Evolutionary conservation across 1,140 invertebrate genomes (phyloP).

Genomic region (Oscheius sp.): DNA sequence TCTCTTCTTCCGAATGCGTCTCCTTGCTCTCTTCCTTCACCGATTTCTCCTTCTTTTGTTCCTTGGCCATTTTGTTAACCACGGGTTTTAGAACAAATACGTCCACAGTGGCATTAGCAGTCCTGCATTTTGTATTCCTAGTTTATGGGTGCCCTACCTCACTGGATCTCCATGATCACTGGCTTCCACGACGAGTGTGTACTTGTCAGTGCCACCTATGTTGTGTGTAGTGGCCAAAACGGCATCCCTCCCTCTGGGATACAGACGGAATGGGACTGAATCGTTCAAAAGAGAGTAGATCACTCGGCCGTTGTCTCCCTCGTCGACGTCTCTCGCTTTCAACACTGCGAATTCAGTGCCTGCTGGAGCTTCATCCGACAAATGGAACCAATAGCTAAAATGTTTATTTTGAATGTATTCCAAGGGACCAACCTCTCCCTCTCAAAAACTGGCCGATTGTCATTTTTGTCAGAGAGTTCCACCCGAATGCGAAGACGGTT

Average conservation of each 20-base stretch:
- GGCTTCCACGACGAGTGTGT: conserved; percentile 25
- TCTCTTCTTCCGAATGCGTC: not conserved
- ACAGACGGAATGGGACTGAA: conserved; percentile 23
- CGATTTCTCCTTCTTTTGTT: too few relatives aligned
- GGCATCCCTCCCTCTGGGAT: conserved; percentile 1
- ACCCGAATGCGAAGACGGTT: conserved; percentile 10
- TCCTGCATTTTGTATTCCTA: too few relatives aligned
- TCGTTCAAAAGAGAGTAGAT: conserved; percentile 17
- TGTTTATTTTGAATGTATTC: not conserved
- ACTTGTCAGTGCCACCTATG: not conserved
- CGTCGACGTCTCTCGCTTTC: conserved; percentile 21
- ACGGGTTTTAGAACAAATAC: conserved; percentile 15
- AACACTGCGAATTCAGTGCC: conserved; percentile 15
- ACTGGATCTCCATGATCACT: conserved; percentile 25
- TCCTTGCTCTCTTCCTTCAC: too few relatives aligned
- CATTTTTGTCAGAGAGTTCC: conserved; percentile 25
- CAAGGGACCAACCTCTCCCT: not conserved
- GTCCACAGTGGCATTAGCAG: conserved; percentile 14
- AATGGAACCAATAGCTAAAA: conserved; percentile 25
- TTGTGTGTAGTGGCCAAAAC: conserved; percentile 6
- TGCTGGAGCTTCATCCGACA: not conserved
- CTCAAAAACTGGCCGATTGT: conserved; percentile 32
- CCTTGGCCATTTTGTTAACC: conserved; percentile 16
- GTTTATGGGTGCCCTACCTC: too few relatives aligned
- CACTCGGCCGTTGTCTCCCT: conserved; percentile 25